These are phyloP conservation scores for Neodiprion fabricii DNA, from an alignment of 1,140 invertebrate species.

Conservation along the genomic window DNA sequence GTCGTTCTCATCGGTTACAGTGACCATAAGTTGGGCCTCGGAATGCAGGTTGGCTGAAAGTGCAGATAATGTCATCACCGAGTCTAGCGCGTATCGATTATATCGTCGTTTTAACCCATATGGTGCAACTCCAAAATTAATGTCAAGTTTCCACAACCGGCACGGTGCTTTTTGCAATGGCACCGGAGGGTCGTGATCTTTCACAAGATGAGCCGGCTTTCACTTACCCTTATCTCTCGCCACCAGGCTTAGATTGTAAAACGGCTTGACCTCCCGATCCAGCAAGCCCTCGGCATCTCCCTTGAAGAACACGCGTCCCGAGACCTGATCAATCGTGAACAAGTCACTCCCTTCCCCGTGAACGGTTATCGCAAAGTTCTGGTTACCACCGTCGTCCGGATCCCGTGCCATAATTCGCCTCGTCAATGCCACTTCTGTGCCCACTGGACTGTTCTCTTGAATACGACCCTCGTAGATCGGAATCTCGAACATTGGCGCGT, in stretches of 20 bases:
- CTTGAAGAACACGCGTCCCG: conserved; percentile 69
- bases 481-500: conserved; percentile 81
- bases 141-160: no score
- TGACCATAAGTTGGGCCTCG: conserved; percentile 73
- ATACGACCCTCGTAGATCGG: conserved; percentile 78
- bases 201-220: not conserved
- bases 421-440: conserved; percentile 75
- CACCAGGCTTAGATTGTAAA: conserved; percentile 74
- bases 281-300: conserved; percentile 60
- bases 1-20: conserved; percentile 83
- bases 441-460: conserved; percentile 76
- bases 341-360: conserved; percentile 77
- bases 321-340: conserved; percentile 77
- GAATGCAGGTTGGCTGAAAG: conserved; percentile 71
- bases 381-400: conserved; percentile 79
- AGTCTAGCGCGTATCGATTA: not conserved
- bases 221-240: conserved; percentile 71
- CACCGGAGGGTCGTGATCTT: not conserved
- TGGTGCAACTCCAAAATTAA: no score
- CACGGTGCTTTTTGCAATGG: not conserved
- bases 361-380: conserved; percentile 75
- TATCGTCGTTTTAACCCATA: no score
- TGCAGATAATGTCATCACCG: not conserved
- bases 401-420: conserved; percentile 75
- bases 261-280: conserved; percentile 76